Evolutionary conservation across 92 coral and sea anemone species (phyloP).

Genomic region (Phenganax stokvisi): DNA sequence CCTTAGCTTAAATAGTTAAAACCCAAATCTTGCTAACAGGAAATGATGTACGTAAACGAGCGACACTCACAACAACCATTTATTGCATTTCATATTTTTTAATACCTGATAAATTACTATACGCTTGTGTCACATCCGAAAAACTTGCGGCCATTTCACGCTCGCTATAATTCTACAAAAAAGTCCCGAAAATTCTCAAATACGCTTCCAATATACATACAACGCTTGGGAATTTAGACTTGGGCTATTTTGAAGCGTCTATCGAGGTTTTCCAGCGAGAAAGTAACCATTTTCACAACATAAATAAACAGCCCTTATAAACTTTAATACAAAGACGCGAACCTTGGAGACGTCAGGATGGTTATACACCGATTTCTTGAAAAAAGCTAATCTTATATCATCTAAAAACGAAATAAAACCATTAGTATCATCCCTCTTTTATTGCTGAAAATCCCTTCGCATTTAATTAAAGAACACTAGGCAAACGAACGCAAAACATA

Average conservation of each 20-base stretch:
- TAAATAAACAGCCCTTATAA: constrained; percentile 1
- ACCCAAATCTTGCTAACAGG: no score
- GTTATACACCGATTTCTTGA: constrained; percentile 20
- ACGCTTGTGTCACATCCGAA: constrained; percentile 28
- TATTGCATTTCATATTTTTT: not conserved
- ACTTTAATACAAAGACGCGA: not conserved
- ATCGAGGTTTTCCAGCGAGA: not conserved
- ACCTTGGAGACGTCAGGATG: constrained; percentile 20
- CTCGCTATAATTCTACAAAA: constrained; percentile 23
- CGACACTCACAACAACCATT: not conserved
- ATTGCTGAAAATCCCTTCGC: not conserved
- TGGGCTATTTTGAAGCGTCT: not conserved
- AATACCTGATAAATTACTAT: constrained; percentile 25
- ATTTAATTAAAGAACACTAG: not conserved
- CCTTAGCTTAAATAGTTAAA: no score
- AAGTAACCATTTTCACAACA: not conserved
- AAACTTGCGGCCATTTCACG: constrained; percentile 20
- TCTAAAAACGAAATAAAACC: constrained; percentile 19
- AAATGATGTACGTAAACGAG: no score
- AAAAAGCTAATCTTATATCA: constrained; percentile 34
- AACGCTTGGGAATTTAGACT: not conserved
- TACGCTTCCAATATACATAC: not conserved
- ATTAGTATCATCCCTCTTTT: constrained; percentile 16
- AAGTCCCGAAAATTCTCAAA: not conserved
- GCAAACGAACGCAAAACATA: not conserved